Evolutionary conservation across 2,797 vertebrate genomes (phyloP), one percentile per base, ranked within the genome.

Genomic region (Pantherophis alleghaniensis): DNA sequence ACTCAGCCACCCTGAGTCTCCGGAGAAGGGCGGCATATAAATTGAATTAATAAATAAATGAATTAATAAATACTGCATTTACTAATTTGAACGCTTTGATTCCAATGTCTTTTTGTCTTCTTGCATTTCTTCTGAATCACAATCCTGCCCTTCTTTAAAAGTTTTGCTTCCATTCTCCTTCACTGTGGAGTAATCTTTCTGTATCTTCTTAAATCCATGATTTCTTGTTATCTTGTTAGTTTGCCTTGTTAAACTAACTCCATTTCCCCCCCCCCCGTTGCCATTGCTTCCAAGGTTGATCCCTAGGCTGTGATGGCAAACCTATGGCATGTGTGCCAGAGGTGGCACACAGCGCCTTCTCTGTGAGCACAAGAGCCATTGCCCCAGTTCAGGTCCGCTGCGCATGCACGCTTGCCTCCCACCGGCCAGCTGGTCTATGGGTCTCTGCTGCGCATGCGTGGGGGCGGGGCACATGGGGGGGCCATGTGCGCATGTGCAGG

Each of bases 381-480:
- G 51, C 51, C 51, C 9, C 7, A 53, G 51, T 53, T 53, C 9
- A 53, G 51, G 51, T 53, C 51, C 1, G 9, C 51, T 53, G 51
- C 3, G 51, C 51, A 53, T 53, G 51, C 51, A 53, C 0, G 51
- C 51, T 9, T 2, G 51, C 51, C 51, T 9, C 51, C 51, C 7
- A 1, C 51, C 9, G 51, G 51, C 7, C 51, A 53, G 51, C 51
- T 53, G 51, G 51, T 53, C 51, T 53, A 9, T 53, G 51, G 51
- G 51, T 53, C 51, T 53, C 51, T 53, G 51, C 51, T 53, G 51
- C 1, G 51, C 51, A 53, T 53, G 51, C 9, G 1, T 53, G 51
- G 51, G 51, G 9, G 51, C 1, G 0, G 9, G 51, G 51, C 51
- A 10, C 0, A 9, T 10, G 51, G 51, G 51, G 9, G 51, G 0